These are phyloP conservation scores for Mesitornis unicolor DNA, from an alignment of 2,113 vertebrate species.

Conservation along the genomic window DNA sequence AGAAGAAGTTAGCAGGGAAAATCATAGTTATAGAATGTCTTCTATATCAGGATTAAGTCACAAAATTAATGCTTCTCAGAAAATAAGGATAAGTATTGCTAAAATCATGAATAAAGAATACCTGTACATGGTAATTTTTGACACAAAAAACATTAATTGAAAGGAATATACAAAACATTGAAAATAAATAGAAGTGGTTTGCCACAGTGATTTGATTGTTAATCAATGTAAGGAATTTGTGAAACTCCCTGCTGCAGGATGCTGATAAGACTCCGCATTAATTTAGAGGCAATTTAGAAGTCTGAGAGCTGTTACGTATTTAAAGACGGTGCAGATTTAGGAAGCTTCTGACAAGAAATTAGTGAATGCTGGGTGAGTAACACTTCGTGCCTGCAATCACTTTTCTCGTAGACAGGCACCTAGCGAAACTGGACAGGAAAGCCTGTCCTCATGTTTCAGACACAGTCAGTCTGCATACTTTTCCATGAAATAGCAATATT, in stretches of 20 bases:
- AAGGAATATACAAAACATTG: background rate
- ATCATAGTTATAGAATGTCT: background rate
- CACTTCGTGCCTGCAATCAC: background rate
- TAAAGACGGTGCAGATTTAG: background rate
- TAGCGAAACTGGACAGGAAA: background rate
- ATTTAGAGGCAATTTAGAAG: background rate
- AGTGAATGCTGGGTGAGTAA: background rate
- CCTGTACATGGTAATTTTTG: background rate
- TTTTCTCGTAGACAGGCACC: background rate
- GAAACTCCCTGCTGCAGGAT: background rate
- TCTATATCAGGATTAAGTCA: background rate
- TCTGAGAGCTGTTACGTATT: background rate
- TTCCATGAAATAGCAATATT: background rate
- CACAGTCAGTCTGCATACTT: background rate
- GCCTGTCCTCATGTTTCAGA: background rate
- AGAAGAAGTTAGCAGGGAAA: background rate
- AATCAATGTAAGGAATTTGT: rapidly evolving
- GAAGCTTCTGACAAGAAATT: background rate
- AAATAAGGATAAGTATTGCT: background rate
- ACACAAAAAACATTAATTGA: background rate
- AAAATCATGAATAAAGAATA: background rate
- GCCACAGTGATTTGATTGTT: too few relatives aligned
- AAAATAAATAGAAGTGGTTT: background rate
- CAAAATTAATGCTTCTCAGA: background rate
- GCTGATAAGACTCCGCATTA: background rate